Percentiles rank a stretch among this genome's conserved stretches.
Conservation (phyloP, 2,113 vertebrate species). For the Columba janthina region DNA sequence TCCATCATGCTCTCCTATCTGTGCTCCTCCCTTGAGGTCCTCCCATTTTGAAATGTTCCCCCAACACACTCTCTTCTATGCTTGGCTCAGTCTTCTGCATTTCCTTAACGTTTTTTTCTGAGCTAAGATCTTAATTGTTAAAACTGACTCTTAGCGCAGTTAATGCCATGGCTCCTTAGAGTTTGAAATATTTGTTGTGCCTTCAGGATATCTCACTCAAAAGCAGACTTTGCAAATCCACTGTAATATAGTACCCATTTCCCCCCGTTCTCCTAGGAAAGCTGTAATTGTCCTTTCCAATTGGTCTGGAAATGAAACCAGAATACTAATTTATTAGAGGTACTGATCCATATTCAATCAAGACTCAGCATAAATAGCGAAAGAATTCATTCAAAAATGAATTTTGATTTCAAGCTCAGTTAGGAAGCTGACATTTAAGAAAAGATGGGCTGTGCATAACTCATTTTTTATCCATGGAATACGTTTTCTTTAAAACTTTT, state of each 20-base stretch:
- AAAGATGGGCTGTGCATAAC: background rate
- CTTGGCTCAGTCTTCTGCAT: background rate
- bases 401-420: background rate
- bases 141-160: background rate
- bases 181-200: constrained; percentile 2
- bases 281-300: background rate
- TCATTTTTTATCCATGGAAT: background rate
- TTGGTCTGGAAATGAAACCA: background rate
- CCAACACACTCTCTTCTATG: background rate
- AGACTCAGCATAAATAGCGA: background rate
- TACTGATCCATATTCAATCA: background rate
- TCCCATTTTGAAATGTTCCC: background rate
- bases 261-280: background rate
- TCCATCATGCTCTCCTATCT: background rate
- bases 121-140: background rate
- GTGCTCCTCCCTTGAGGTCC: background rate
- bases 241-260: background rate
- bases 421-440: background rate
- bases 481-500: background rate
- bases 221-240: background rate
- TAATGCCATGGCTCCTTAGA: background rate
- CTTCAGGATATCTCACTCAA: background rate
- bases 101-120: background rate
- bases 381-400: background rate
- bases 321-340: background rate